Conservation (phyloP, 2,888 invertebrate genomes). For the Cremastinae sp. region DNA sequence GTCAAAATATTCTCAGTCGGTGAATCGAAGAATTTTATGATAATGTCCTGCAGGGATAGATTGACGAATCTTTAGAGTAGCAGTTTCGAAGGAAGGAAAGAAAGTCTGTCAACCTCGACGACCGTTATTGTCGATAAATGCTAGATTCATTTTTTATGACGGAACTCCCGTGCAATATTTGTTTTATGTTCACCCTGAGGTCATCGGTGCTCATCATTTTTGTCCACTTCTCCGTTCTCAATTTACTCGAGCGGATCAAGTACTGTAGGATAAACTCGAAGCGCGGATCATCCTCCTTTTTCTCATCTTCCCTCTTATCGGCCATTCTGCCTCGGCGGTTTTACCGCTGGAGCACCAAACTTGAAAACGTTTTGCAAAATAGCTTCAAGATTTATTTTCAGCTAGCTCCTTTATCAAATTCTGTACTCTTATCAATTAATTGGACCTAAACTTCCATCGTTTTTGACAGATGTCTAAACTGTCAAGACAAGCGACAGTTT, state of each 20-base stretch:
- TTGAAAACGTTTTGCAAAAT: neutral
- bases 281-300: slow-evolving; percentile 85
- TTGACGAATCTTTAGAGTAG: neutral
- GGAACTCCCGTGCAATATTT: slow-evolving; percentile 54
- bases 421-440: slow-evolving; percentile 1
- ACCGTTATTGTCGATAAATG: slow-evolving; percentile 1
- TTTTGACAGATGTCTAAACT: slow-evolving; percentile 34
- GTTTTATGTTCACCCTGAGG: slow-evolving; percentile 82
- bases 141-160: slow-evolving; percentile 4
- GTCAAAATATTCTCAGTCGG: slow-evolving; percentile 82
- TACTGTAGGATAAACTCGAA: slow-evolving; percentile 91
- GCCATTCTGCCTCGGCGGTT: slow-evolving; percentile 65
- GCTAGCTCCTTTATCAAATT: neutral
- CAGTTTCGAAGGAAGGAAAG: neutral
- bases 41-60: slow-evolving; percentile 79
- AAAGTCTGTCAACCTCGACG: neutral
- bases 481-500: slow-evolving; percentile 24
- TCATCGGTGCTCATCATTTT: slow-evolving; percentile 90
- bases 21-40: slow-evolving; percentile 82
- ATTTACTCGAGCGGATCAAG: slow-evolving; percentile 86
- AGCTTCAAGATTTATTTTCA: neutral
- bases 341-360: neutral
- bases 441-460: neutral
- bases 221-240: slow-evolving; percentile 93
- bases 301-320: slow-evolving; percentile 78